Evolutionary conservation across 2,797 vertebrate genomes (phyloP).

Genomic region (Podarcis lilfordi): DNA sequence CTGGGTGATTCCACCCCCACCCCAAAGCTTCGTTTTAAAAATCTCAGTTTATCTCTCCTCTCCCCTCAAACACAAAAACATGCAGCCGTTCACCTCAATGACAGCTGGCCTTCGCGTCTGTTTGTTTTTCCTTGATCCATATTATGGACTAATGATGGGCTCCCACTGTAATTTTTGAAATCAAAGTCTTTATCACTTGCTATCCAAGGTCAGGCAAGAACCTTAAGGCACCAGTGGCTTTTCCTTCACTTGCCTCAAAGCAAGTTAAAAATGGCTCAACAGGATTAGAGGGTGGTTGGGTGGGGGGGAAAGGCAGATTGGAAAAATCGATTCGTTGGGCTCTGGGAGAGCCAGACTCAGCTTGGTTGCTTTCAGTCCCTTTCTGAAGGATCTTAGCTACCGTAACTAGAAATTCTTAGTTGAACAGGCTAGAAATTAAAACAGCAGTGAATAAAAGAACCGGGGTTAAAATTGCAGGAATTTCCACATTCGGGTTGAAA

Average conservation of each 20-base stretch:
- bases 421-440: constrained; percentile 25
- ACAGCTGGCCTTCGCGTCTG: not conserved
- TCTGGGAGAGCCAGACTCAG: not conserved
- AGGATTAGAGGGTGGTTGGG: constrained; percentile 52
- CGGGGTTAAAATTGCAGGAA: not conserved
- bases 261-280: constrained; percentile 67
- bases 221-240: constrained; percentile 60
- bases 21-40: constrained; percentile 14
- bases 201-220: constrained; percentile 63
- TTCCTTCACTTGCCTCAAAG: constrained; percentile 60
- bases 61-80: not conserved
- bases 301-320: constrained; percentile 47
- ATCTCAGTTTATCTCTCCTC: not conserved
- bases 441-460: constrained; percentile 4
- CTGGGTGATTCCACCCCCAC: not conserved
- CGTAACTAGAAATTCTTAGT: constrained; percentile 25
- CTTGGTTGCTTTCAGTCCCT: constrained; percentile 4
- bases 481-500: not conserved
- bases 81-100: constrained; percentile 9
- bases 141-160: constrained; percentile 52
- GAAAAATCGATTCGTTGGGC: constrained; percentile 70
- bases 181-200: constrained; percentile 67
- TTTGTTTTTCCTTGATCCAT: constrained; percentile 58
- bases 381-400: constrained; percentile 18
- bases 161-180: constrained; percentile 60